Conservation (phyloP, 2,888 invertebrate genomes). For the Epicampocera succincta region DNA sequence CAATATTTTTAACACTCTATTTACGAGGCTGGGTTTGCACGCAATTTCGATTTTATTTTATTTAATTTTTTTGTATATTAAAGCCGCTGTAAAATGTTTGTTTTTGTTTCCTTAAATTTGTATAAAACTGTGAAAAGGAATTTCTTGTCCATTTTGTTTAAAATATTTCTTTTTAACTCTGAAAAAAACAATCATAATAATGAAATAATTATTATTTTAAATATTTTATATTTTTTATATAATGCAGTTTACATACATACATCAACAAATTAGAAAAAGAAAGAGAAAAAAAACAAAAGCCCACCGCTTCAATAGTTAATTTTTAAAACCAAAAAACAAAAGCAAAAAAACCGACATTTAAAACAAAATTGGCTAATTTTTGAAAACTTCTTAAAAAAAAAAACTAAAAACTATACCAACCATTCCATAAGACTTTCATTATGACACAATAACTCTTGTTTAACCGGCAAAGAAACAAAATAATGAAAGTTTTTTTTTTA, state of each 20-base stretch:
- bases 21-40: conserved; percentile 32
- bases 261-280: conserved; percentile 32
- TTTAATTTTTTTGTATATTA: conserved; percentile 5
- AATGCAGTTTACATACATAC: conserved; percentile 53
- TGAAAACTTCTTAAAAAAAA: conserved; percentile 25
- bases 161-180: too few species aligned
- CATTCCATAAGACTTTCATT: conserved; percentile 69
- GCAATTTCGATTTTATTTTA: too few species aligned
- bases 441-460: conserved; percentile 28
- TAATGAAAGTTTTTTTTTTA: conserved; percentile 65
- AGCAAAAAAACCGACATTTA: conserved; percentile 3
- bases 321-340: conserved; percentile 6
- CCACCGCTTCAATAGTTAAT: conserved; percentile 61
- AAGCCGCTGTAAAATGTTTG: conserved; percentile 15
- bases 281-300: conserved; percentile 56
- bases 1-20: conserved; percentile 22
- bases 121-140: not conserved
- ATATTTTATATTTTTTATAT: conserved; percentile 35
- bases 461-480: conserved; percentile 31
- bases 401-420: conserved; percentile 60
- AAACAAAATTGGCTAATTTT: conserved; percentile 43
- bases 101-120: not conserved
- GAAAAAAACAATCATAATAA: too few species aligned
- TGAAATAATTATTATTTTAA: not conserved
- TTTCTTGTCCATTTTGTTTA: conserved; percentile 8